These are phyloP conservation scores for Drosophila busckii DNA, from an alignment of 1,140 invertebrate genomes.

Conservation along the genomic window DNA sequence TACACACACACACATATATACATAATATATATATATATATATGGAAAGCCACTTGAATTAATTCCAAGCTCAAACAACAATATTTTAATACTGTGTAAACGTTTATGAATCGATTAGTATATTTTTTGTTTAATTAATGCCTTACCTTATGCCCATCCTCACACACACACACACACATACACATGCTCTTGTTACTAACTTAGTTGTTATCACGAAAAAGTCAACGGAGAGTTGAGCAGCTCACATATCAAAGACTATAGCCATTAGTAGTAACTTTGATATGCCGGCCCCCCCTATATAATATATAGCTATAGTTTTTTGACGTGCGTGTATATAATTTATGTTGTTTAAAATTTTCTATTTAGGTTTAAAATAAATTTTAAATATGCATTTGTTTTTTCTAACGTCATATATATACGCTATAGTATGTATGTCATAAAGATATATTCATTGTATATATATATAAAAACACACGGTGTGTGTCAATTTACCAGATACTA, in stretches of 20 bases:
- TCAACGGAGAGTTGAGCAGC: conserved; percentile 15
- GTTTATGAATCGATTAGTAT: conserved; percentile 77
- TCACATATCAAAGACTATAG: too few species aligned
- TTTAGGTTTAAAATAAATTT: conserved; percentile 31
- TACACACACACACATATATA: conserved; percentile 7
- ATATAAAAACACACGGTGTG: conserved; percentile 40
- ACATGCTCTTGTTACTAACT: too few species aligned
- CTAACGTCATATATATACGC: conserved; percentile 40
- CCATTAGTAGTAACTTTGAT: too few species aligned
- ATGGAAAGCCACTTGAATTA: conserved; percentile 64
- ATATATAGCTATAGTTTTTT: conserved; percentile 50
- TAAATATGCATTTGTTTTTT: not conserved
- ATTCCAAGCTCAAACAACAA: conserved; percentile 32
- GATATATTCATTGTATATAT: conserved; percentile 21
- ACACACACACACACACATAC: conserved; percentile 5
- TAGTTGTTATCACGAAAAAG: too few species aligned
- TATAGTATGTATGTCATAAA: conserved; percentile 14
- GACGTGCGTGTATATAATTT: conserved; percentile 79
- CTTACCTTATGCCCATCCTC: conserved; percentile 1
- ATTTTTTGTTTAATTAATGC: too few species aligned
- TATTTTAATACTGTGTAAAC: conserved; percentile 60
- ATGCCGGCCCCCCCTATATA: not conserved
- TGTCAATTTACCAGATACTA: conserved; percentile 74
- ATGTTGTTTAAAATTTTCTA: conserved; percentile 41
- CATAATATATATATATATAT: conserved; percentile 38